A percentile compares a stretch with the other conserved stretches of the same genome.
These are phyloP conservation scores for Gryllus longicercus DNA, from an alignment of 2,888 invertebrate genomes.

Conservation along the genomic window DNA sequence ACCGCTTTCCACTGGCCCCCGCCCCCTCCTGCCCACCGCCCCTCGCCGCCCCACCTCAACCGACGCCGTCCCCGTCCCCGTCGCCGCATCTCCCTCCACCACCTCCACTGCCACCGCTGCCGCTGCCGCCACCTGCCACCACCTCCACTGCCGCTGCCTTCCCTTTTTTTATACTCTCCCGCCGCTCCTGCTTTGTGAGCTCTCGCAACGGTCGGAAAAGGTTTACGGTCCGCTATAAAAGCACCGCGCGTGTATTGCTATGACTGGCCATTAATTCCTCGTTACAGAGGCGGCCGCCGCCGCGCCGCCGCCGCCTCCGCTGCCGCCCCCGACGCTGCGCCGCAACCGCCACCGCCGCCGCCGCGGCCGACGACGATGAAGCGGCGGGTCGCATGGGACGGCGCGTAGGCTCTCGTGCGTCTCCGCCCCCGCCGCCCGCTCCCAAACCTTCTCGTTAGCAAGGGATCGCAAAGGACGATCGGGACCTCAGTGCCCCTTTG, in stretches of 20 bases:
- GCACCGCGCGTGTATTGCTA: constrained; percentile 1
- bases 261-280: constrained; percentile 3
- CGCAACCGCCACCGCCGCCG: neutral
- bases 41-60: too few species aligned
- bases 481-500: neutral
- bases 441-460: neutral
- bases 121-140: too few species aligned
- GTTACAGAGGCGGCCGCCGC: neutral
- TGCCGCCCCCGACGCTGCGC: neutral
- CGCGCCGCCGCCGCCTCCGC: neutral
- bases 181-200: neutral
- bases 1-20: too few species aligned
- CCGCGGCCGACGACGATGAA: neutral
- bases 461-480: neutral
- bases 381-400: neutral
- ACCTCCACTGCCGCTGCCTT: neutral
- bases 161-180: neutral
- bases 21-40: neutral
- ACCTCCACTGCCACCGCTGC: neutral
- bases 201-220: neutral
- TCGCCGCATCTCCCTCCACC: neutral
- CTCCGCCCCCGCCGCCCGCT: neutral
- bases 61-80: neutral
- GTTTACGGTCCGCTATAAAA: neutral
- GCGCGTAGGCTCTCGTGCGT: neutral